Evolutionary conservation across 2,797 vertebrate species (phyloP).

Genomic region (Microctenopoma steveboyesi): DNA sequence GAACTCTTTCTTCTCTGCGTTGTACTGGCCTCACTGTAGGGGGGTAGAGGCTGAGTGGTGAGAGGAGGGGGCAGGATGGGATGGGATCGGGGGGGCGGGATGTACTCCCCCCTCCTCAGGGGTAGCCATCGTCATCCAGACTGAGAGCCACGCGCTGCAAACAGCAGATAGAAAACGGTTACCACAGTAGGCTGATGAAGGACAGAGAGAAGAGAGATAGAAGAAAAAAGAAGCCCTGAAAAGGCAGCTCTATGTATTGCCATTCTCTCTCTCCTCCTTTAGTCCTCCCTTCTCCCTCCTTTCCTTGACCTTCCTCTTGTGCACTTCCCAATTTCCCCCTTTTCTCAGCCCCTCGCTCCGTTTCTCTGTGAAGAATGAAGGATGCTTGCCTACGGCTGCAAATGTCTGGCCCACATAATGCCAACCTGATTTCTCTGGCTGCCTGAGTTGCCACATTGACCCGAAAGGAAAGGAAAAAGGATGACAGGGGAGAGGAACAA

Average conservation of each 20-base stretch:
- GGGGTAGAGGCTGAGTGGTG: slow-evolving; percentile 64
- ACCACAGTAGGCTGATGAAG: slow-evolving; percentile 54
- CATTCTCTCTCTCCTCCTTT: slow-evolving; percentile 7
- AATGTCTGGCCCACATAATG: slow-evolving; percentile 61
- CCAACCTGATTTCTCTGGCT: slow-evolving; percentile 55
- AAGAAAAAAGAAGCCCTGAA: slow-evolving; percentile 11
- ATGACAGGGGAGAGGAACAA: slow-evolving; percentile 5
- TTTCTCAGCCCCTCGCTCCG: slow-evolving; percentile 40
- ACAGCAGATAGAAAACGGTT: slow-evolving; percentile 84
- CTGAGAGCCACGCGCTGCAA: slow-evolving; percentile 96
- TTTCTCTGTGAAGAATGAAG: slow-evolving; percentile 46
- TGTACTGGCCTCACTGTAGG: slow-evolving; percentile 71
- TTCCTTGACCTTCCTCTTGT: slow-evolving; percentile 42
- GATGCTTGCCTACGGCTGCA: slow-evolving; percentile 53
- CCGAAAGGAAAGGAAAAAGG: slow-evolving; percentile 14
- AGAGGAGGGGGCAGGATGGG: slow-evolving; percentile 60
- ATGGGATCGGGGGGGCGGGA: slow-evolving; percentile 19
- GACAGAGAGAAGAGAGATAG: slow-evolving; percentile 1
- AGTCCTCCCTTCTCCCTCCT: slow-evolving; percentile 10
- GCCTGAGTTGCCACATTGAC: slow-evolving; percentile 38
- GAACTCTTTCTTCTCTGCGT: slow-evolving; percentile 68
- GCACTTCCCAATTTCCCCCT: slow-evolving; percentile 7
- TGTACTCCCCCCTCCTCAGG: slow-evolving; percentile 84
- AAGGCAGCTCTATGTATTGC: slow-evolving; percentile 19
- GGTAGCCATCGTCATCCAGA: slow-evolving; percentile 96